These are phyloP conservation scores for Cactoblastis cactorum DNA, from an alignment of 2,888 invertebrate genomes.

Conservation along the genomic window DNA sequence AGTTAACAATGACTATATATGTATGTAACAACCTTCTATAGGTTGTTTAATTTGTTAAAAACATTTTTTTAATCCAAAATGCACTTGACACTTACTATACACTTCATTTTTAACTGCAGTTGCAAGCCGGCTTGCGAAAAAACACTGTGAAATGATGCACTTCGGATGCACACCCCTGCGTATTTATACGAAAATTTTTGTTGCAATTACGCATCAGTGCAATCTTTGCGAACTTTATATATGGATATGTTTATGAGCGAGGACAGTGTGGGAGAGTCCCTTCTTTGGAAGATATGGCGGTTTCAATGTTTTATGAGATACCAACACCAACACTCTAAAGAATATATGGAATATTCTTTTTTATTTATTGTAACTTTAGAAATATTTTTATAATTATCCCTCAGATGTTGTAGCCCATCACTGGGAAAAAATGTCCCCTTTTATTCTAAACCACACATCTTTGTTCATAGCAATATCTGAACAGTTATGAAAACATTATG, in stretches of 20 bases:
- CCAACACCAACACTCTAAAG: background rate
- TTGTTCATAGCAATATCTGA: too few species aligned
- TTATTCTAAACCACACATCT: too few species aligned
- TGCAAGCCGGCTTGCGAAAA: constrained; percentile 45
- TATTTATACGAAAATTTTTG: constrained; percentile 72
- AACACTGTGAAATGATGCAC: constrained; percentile 68
- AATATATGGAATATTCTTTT: too few species aligned
- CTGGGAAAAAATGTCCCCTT: too few species aligned
- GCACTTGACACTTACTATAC: constrained; percentile 54
- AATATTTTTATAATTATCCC: too few species aligned
- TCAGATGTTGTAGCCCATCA: too few species aligned
- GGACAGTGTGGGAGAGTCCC: constrained; percentile 44
- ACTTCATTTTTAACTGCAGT: constrained; percentile 58
- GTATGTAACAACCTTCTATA: background rate
- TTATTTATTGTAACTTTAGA: too few species aligned
- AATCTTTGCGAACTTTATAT: constrained; percentile 61
- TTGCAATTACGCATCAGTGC: constrained; percentile 61
- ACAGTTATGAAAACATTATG: too few species aligned
- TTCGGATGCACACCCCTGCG: constrained; percentile 59
- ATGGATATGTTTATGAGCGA: constrained; percentile 54
- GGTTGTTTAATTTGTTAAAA: background rate
- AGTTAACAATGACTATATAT: background rate
- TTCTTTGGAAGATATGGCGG: constrained; percentile 32
- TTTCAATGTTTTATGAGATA: background rate
- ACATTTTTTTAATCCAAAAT: background rate